phyloP scores from a whole-genome alignment of 2,888 invertebrate genomes.

The Apamea sordens region DNA sequence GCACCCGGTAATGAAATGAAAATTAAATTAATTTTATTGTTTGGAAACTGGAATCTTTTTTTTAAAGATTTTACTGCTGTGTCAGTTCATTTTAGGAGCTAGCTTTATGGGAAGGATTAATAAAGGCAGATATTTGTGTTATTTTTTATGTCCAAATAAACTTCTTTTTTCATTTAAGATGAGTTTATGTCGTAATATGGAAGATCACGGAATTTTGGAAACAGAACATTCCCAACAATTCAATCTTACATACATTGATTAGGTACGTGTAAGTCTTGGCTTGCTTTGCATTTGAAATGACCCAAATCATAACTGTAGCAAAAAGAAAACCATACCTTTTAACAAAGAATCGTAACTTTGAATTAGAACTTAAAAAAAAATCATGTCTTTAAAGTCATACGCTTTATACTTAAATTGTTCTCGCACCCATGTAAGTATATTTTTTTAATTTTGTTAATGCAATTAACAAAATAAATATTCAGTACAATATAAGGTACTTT shows the following conservation, averaged over 20 bases:
- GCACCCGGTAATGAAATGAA: constrained; percentile 70
- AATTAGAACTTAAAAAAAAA: background rate
- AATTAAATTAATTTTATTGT: constrained; percentile 72
- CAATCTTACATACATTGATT: background rate
- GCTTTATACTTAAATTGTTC: background rate
- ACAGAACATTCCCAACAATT: background rate
- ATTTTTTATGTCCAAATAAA: background rate
- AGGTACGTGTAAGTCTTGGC: background rate
- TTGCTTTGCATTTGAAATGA: background rate
- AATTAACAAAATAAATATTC: background rate
- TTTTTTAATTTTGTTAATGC: background rate
- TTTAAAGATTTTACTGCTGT: constrained; percentile 27
- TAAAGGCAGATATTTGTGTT: background rate
- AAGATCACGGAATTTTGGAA: background rate
- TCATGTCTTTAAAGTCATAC: background rate
- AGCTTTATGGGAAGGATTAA: constrained; percentile 34
- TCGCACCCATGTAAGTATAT: background rate
- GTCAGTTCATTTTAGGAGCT: constrained; percentile 32
- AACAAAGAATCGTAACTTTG: background rate
- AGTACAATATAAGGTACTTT: background rate
- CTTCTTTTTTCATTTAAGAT: background rate
- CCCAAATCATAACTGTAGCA: background rate
- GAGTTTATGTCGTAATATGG: background rate
- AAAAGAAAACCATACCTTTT: background rate
- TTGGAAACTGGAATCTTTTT: constrained; percentile 54